Conservation (phyloP, 2,797 vertebrate genomes). For the Ctenochaetus hawaiiensis region DNA sequence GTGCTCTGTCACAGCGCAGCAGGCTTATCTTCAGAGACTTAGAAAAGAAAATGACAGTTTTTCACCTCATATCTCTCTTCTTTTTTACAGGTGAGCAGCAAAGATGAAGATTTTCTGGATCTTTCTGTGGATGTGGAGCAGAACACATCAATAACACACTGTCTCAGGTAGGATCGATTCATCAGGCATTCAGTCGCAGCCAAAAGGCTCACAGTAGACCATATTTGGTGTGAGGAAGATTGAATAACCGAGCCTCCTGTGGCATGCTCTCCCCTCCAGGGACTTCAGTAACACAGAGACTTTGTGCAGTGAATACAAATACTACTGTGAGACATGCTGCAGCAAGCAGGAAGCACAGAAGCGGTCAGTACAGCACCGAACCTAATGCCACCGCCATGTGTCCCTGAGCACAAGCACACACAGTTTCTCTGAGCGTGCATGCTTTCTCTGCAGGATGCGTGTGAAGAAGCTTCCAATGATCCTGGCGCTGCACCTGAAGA, state of each 20-base stretch:
- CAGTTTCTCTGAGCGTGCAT: not conserved
- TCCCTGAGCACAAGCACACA: not conserved
- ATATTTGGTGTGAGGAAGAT: not conserved
- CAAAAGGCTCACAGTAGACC: not conserved
- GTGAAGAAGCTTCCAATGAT: conserved; percentile 99
- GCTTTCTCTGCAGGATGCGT: conserved; percentile 81
- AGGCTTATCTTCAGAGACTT: conserved; percentile 33
- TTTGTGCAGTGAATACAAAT: conserved; percentile 97
- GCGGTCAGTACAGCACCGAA: conserved; percentile 82
- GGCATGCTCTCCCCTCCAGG: conserved; percentile 80
- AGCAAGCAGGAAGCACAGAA: conserved; percentile 99
- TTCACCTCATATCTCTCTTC: conserved; percentile 41
- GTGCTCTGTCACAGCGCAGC: conserved; percentile 31
- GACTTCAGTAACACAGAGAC: conserved; percentile 99
- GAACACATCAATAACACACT: conserved; percentile 98
- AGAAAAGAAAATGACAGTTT: conserved; percentile 10
- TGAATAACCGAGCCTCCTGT: conserved; percentile 44
- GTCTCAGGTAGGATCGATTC: conserved; percentile 89
- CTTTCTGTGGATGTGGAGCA: conserved; percentile 98
- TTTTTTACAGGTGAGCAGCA: conserved; percentile 94
- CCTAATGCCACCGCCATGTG: not conserved
- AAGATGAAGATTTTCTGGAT: conserved; percentile 99
- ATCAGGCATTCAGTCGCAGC: not conserved
- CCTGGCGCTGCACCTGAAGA: conserved; percentile 95
- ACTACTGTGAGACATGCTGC: conserved; percentile 98